Evolutionary conservation across 2,113 vertebrate species (phyloP).

Genomic region (Trematomus loennbergii): DNA sequence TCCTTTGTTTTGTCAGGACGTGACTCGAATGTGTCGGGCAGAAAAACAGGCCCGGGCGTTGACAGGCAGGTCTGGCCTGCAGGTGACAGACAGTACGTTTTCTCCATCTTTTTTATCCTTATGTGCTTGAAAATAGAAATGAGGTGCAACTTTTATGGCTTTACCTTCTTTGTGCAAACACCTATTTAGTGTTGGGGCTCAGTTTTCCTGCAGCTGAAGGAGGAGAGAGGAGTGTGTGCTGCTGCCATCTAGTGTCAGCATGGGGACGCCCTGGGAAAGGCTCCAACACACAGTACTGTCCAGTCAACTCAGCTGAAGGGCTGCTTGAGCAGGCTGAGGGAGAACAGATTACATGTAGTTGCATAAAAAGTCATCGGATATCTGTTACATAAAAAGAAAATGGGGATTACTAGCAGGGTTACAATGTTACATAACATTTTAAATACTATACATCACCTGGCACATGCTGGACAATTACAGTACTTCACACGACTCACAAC

Average conservation of each 20-base stretch:
- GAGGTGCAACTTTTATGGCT: slow-evolving; percentile 54
- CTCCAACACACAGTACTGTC: background rate
- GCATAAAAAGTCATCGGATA: no score
- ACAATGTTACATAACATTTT: no score
- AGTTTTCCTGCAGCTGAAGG: slow-evolving; percentile 37
- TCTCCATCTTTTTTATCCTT: slow-evolving; percentile 19
- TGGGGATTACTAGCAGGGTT: no score
- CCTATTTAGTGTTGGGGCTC: slow-evolving; percentile 25
- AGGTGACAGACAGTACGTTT: slow-evolving; percentile 41
- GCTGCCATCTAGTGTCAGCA: slow-evolving; percentile 82
- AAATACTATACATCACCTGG: no score
- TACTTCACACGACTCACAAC: no score
- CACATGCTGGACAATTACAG: no score
- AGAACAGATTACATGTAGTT: no score
- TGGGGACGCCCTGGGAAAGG: slow-evolving; percentile 21
- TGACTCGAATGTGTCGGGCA: slow-evolving; percentile 46
- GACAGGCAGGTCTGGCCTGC: slow-evolving; percentile 25
- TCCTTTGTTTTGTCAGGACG: slow-evolving; percentile 70
- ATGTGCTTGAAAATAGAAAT: slow-evolving; percentile 36
- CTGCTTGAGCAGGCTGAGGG: no score
- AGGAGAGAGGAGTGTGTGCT: slow-evolving; percentile 45
- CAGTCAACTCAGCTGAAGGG: background rate
- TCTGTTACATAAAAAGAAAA: no score
- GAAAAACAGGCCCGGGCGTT: background rate
- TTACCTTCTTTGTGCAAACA: slow-evolving; percentile 47